Evolutionary conservation across 2,888 invertebrate genomes (phyloP), one percentile per base, ranked within the genome.

Genomic region (Metacarcinus magister): DNA sequence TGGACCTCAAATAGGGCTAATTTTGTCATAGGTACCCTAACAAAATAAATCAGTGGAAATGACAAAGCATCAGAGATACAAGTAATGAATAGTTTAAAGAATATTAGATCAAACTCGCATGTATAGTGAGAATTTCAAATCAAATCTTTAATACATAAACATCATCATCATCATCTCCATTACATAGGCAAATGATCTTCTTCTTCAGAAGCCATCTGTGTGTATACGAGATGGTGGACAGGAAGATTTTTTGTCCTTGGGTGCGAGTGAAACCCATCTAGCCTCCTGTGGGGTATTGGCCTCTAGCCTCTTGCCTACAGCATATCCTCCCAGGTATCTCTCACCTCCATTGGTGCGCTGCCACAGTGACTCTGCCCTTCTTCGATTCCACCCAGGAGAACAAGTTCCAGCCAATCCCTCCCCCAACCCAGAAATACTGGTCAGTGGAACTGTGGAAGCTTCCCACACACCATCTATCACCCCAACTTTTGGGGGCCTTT

Each of bases 391-490:
- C 10, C 44, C 82, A 43, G 75, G 67, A 8, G 28, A 43, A 16
- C 94, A 90, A 19, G 54, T 92, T 46, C 43, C 92, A 32, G 19
- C 48, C 32, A 75, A 93, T 23, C 96, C 96, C n/a, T 96, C 97
- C 13, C 93, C 95, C 10, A 97, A 96, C 19, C 97, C 97, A 16
- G 97, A 97, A 75, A 97, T 97, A 23, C 54, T 96, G 54, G 96
- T 97, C 23, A 97, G 97, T 93, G 91, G 90, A n/a, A 94, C 94
- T 46, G 67, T 54, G 8, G 96, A 96, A 44, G 39, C 54, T 32
- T 32, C 46, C 16, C 48, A 75, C 54, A 48, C 43, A 16, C 89
- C 82, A 46, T 75, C 94, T 28, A 39, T 95, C 67, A 95, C 95
- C 3, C 92, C 95, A 23, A 95, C 94, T 32, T 94, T 95, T 92